Evolutionary conservation across 2,113 vertebrate genomes (phyloP), one percentile per base, ranked within the genome.

Genomic region (Malurus cyaneus): DNA sequence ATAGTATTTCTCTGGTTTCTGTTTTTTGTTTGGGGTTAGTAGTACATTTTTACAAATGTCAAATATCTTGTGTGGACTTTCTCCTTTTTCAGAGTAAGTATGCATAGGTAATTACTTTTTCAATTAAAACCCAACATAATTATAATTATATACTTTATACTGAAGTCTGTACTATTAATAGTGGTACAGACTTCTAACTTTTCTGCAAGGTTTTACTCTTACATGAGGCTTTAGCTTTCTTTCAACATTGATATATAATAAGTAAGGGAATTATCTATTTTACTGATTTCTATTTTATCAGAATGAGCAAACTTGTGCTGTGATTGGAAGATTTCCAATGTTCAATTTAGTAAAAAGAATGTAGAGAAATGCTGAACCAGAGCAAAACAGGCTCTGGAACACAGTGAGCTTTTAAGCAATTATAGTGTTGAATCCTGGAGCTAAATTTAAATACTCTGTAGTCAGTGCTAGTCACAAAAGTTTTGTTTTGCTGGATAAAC

Each of bases 401-500:
- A 12, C 13, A 36, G 10, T 25, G 23, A 57, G 14, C 15, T 77
- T 85, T 88, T 61, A 86, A 86, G 10, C 24, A 85, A 46, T 49
- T 59, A 14, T 10, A 15, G 2, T 41, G 24, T 80, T 88, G 47
- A 61, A 5, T 88, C 44, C 57, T 13, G 11, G 46, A 80, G 42
- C 9, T 83, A 88, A 65, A 77, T 72, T 80, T 74, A 46, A 80
- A 50, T 53, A 28, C 15, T 78, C 17, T 57, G 11, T 32, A 49
- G 39, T 82, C 32, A 49, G 23, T 50, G 15, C 42, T 50, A 81
- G 76, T 80, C 71, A 83, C 54, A 94, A 93, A 92, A 49, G 79
- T 96, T 96, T 96, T 96, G 85, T 96, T 96, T 88, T 87, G 47
- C 77, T 89, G 26, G 17, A 79, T 82, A 89, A 93, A 32, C 34